These are phyloP conservation scores for Acanthosepion lycidas DNA, from an alignment of 2,888 invertebrate species.

Conservation along the genomic window DNA sequence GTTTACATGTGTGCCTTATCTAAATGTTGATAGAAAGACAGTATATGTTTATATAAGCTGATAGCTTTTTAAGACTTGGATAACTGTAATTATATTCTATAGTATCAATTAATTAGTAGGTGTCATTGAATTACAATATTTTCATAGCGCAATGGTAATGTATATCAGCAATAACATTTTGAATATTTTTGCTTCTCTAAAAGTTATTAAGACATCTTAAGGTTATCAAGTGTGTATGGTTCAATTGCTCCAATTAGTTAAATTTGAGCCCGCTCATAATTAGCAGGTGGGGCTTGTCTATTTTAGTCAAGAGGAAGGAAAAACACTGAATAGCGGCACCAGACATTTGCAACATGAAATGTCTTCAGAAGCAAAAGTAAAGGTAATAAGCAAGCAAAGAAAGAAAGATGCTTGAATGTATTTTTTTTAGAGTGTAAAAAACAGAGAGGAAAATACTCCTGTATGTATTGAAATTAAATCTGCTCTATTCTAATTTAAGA, in stretches of 20 bases:
- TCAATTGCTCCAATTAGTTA: neutral
- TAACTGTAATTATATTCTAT: neutral
- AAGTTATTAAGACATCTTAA: neutral
- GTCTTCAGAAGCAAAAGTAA: neutral
- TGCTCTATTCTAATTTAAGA: no score
- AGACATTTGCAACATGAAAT: neutral
- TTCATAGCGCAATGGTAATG: neutral
- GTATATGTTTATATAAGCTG: neutral
- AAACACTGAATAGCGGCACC: neutral
- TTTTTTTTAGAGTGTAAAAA: no score
- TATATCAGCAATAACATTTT: neutral
- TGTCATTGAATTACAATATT: neutral
- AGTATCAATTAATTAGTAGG: neutral
- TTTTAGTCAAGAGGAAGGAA: constrained; percentile 18
- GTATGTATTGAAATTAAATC: no score
- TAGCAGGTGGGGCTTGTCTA: neutral
- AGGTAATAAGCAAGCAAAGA: neutral
- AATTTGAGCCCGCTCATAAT: neutral
- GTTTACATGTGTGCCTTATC: neutral
- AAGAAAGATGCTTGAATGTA: neutral
- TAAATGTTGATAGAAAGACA: neutral
- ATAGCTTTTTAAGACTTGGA: neutral
- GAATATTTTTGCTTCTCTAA: neutral
- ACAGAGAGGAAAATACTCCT: no score
- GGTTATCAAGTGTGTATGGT: neutral